phyloP scores from a whole-genome alignment of 2,113 vertebrate genomes.

The Herpetotheres cachinnans region DNA sequence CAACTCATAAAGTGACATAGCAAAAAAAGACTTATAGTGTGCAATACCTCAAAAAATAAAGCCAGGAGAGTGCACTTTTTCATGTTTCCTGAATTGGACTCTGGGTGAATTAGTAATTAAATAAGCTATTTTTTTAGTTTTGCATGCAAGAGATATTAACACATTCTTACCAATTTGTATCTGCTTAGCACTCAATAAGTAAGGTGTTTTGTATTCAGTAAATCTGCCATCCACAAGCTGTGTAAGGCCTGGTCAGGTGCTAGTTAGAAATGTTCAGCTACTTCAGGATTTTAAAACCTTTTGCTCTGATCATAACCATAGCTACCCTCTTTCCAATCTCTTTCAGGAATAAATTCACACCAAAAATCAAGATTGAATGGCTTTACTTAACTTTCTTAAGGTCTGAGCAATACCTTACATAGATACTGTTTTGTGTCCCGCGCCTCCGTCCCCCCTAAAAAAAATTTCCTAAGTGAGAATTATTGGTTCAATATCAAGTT shows the following conservation, averaged over 20 bases:
- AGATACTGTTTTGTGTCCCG: background rate
- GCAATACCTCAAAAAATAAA: background rate
- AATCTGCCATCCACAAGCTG: background rate
- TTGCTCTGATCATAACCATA: background rate
- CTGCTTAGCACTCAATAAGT: background rate
- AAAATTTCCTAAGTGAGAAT: background rate
- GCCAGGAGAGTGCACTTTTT: background rate
- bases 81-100: background rate
- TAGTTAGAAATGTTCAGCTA: background rate
- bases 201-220: background rate
- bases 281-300: background rate
- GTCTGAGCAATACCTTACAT: background rate
- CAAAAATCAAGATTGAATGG: background rate
- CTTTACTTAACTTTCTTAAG: background rate
- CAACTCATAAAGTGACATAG: background rate
- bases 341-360: background rate
- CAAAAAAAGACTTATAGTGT: background rate
- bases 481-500: background rate
- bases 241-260: background rate
- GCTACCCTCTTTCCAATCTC: background rate
- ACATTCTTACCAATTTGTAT: background rate
- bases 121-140: background rate
- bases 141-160: background rate
- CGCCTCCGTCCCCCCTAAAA: accelerated
- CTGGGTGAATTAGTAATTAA: background rate